These are phyloP conservation scores for Dolichotis patagonum DNA, from an alignment of 2,113 vertebrate species.

Conservation along the genomic window DNA sequence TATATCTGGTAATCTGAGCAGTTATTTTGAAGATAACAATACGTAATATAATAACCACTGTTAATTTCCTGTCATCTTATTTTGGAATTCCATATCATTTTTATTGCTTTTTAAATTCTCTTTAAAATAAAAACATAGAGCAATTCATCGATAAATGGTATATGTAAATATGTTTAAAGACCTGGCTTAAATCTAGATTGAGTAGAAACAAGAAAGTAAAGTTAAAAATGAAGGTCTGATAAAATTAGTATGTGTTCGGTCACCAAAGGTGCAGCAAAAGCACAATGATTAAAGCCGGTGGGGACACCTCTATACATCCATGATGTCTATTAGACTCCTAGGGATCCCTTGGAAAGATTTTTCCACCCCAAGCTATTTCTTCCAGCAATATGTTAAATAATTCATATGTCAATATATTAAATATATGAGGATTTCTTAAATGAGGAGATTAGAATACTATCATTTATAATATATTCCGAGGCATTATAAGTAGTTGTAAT, in stretches of 20 bases:
- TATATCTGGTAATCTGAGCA: no score
- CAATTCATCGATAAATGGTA: not conserved
- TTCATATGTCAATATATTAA: not conserved
- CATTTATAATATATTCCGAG: not conserved
- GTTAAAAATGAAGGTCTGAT: not conserved
- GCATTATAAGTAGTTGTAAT: not conserved
- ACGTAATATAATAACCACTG: no score
- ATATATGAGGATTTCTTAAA: not conserved
- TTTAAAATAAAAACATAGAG: not conserved
- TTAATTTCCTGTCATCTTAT: no score
- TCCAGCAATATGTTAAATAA: not conserved
- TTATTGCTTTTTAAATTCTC: no score
- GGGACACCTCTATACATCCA: not conserved
- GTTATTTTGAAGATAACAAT: no score
- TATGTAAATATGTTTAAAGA: constrained; percentile 26
- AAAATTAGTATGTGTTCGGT: not conserved
- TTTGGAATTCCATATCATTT: no score
- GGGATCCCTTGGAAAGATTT: not conserved
- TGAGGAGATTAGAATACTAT: not conserved
- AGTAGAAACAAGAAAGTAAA: not conserved
- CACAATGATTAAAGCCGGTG: not conserved
- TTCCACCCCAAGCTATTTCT: not conserved
- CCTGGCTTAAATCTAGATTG: not conserved
- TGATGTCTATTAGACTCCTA: rapidly evolving
- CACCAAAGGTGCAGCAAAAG: not conserved